Evolutionary conservation across 2,113 vertebrate genomes (phyloP).

Genomic region (Bostrychus sinensis): DNA sequence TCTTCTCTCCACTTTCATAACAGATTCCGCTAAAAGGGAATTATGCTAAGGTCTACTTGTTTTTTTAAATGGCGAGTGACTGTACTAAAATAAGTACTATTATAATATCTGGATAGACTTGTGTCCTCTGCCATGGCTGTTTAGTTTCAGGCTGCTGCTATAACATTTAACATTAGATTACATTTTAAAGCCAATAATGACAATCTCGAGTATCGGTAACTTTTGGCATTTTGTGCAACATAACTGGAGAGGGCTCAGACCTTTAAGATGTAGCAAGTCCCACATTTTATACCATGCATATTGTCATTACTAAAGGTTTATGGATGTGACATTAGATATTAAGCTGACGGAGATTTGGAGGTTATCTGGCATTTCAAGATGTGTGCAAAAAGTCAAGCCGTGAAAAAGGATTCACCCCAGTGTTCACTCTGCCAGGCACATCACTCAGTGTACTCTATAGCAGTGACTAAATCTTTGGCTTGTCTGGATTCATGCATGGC

Average conservation of each 20-base stretch:
- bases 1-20: conserved; percentile 41
- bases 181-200: background rate
- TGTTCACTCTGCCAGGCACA: conserved; percentile 28
- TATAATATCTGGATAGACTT: background rate
- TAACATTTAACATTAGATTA: no score
- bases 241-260: conserved; percentile 18
- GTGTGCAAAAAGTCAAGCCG: conserved; percentile 55
- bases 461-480: conserved; percentile 45
- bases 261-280: conserved; percentile 18
- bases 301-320: conserved; percentile 45
- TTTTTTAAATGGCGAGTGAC: conserved; percentile 51
- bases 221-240: background rate
- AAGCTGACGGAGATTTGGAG: conserved; percentile 47
- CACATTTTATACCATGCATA: conserved; percentile 46
- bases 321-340: conserved; percentile 62
- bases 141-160: no score
- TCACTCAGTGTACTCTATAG: conserved; percentile 24
- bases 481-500: conserved; percentile 37
- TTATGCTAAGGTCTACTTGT: conserved; percentile 4
- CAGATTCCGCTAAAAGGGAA: conserved; percentile 11
- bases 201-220: background rate
- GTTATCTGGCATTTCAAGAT: conserved; percentile 61
- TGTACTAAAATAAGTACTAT: background rate
- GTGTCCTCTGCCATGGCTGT: background rate
- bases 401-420: conserved; percentile 53